Percentiles rank a stretch among this genome's conserved stretches.
Conservation (phyloP, 2,113 vertebrate species). For the Elgaria multicarinata region DNA sequence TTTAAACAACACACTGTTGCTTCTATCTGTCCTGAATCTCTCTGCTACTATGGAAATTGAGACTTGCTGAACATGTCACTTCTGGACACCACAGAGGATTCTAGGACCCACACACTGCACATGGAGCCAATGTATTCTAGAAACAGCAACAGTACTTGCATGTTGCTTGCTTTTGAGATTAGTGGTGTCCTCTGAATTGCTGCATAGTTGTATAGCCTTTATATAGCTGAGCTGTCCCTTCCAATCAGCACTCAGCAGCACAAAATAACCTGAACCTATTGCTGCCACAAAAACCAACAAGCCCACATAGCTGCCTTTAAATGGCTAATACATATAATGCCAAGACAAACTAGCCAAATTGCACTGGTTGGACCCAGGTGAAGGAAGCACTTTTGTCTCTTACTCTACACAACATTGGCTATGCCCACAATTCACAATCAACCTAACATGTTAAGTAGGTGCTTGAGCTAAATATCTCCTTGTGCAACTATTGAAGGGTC, state of each 20-base stretch:
- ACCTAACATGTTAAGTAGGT: neutral
- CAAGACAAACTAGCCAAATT: neutral
- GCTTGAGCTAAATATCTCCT: neutral
- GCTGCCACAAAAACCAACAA: neutral
- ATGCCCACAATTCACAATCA: neutral
- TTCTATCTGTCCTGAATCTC: neutral
- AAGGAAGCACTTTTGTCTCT: neutral
- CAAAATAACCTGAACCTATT: neutral
- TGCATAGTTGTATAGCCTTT: neutral
- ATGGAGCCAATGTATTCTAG: neutral
- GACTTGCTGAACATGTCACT: neutral
- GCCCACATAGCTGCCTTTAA: neutral
- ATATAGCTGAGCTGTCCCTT: too few species aligned
- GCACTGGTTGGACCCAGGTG: neutral
- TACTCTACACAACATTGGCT: neutral
- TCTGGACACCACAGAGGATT: neutral
- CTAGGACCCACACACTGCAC: neutral
- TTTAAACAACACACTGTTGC: too few species aligned
- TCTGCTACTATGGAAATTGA: neutral
- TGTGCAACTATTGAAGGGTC: neutral
- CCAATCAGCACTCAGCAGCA: neutral
- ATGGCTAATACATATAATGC: neutral
- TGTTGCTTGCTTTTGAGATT: neutral
- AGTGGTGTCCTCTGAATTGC: neutral
- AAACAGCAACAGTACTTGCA: neutral